These are phyloP conservation scores for Diachasma alloeum DNA, from an alignment of 1,140 invertebrate species.

Conservation along the genomic window DNA sequence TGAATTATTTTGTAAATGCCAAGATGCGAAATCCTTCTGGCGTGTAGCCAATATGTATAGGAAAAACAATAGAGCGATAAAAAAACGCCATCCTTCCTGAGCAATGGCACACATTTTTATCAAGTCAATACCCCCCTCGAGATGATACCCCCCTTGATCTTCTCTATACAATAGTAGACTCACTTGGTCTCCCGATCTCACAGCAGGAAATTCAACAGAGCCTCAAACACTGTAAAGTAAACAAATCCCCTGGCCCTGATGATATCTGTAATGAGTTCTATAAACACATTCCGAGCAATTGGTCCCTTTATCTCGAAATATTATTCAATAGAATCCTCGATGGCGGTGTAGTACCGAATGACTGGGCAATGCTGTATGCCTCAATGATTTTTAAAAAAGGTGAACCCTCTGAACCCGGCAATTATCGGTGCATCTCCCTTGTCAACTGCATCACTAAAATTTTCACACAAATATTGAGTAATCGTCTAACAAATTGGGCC, in stretches of 20 bases:
- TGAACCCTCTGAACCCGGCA: slow-evolving; percentile 23
- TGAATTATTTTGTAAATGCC: background rate
- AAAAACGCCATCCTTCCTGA: background rate
- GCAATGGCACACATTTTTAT: background rate
- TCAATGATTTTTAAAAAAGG: too few relatives aligned
- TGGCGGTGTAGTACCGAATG: slow-evolving; percentile 40
- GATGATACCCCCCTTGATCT: background rate
- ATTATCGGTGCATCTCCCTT: slow-evolving; percentile 27
- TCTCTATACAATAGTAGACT: background rate
- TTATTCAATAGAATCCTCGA: slow-evolving; percentile 24
- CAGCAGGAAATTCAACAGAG: background rate
- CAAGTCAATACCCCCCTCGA: background rate
- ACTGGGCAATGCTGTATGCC: background rate
- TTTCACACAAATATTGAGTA: background rate
- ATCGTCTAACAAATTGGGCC: background rate
- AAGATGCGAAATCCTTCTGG: background rate
- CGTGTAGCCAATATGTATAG: background rate
- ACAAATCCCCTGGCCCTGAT: slow-evolving; percentile 30
- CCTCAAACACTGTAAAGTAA: slow-evolving; percentile 15
- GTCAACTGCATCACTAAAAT: slow-evolving; percentile 23
- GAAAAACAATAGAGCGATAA: background rate
- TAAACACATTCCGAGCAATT: slow-evolving; percentile 8
- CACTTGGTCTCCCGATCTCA: slow-evolving; percentile 1
- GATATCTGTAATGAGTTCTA: slow-evolving; percentile 28
- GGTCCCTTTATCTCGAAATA: background rate